phyloP scores from a whole-genome alignment of 2,113 vertebrate species.

The Glaucomys volans region DNA sequence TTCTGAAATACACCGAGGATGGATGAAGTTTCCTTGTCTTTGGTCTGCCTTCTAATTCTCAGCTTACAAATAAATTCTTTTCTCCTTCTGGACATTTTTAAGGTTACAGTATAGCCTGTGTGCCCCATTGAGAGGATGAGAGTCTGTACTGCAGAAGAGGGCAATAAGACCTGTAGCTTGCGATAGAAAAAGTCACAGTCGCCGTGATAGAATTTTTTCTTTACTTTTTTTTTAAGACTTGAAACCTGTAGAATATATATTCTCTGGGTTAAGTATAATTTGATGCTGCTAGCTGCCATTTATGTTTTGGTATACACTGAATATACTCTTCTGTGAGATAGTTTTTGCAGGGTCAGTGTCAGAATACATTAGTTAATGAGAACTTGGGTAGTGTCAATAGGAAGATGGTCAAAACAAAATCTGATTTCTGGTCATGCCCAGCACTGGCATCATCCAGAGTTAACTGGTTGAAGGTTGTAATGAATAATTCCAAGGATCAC shows the following conservation, averaged over 20 bases:
- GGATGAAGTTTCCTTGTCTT: neutral
- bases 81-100: neutral
- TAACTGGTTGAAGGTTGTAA: neutral
- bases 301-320: neutral
- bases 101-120: neutral
- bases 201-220: neutral
- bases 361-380: neutral
- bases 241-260: neutral
- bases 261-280: neutral
- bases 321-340: neutral
- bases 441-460: neutral
- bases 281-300: neutral
- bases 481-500: neutral
- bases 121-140: neutral
- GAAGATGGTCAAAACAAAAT: neutral
- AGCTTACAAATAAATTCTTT: neutral
- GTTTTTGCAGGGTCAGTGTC: neutral
- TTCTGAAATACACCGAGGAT: neutral
- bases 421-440: neutral
- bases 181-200: neutral
- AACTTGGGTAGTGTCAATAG: neutral
- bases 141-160: neutral
- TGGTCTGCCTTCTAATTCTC: neutral
- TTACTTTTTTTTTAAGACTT: neutral
- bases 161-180: neutral